Percentiles rank a stretch among this genome's conserved stretches.
Evolutionary conservation across 37 sponge, comb jelly and placozoan species (phyloP).

Genomic region (Lycopodina hypogea): DNA sequence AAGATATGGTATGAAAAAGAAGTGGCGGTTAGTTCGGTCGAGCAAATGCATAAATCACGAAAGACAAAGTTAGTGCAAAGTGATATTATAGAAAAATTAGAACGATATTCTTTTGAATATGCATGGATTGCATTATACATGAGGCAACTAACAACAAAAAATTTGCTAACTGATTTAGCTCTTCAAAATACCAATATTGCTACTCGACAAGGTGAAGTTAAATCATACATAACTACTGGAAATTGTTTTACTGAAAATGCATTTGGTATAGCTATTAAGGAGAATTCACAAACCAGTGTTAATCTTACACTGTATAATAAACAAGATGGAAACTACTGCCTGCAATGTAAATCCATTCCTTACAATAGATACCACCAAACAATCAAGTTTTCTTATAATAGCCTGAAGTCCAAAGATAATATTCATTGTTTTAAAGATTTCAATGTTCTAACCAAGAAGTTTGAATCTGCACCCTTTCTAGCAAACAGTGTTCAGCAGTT

Average conservation of each 20-base stretch:
- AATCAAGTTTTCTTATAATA: constrained; percentile 1
- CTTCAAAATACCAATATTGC: background rate
- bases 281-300: background rate
- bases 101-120: background rate
- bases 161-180: background rate
- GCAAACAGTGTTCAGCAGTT: constrained; percentile 64
- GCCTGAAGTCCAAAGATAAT: background rate
- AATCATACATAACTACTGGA: constrained; percentile 1
- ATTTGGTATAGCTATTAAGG: background rate
- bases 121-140: too few species aligned
- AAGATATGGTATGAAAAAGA: constrained; percentile 18
- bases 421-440: background rate
- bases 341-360: background rate
- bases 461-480: constrained; percentile 26
- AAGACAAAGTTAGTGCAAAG: background rate
- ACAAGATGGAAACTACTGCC: constrained; percentile 16
- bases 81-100: background rate
- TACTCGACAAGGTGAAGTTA: background rate
- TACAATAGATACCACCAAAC: constrained; percentile 20
- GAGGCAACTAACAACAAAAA: background rate
- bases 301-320: constrained; percentile 30
- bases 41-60: background rate
- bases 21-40: background rate
- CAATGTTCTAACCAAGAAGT: background rate
- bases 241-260: constrained; percentile 35